Conservation (phyloP, 1,140 invertebrate genomes). For the Tetramorium parvispinum region DNA sequence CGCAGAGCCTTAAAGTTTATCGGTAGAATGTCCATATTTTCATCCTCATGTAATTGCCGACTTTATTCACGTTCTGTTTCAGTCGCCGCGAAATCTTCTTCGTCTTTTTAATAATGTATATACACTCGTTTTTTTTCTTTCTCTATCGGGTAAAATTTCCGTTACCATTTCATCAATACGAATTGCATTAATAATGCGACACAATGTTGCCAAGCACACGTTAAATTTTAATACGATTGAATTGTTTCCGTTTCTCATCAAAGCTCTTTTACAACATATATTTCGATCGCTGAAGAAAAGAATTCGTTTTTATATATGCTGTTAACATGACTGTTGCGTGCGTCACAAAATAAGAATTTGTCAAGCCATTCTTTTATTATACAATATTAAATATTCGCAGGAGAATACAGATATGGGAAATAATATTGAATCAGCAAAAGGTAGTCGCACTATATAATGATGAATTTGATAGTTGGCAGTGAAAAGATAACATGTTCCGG, state of each 20-base stretch:
- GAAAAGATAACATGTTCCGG: background rate
- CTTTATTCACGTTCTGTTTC: background rate
- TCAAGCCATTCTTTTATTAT: background rate
- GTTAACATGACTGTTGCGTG: background rate
- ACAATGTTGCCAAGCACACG: background rate
- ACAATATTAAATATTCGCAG: background rate
- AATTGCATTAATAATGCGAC: slow-evolving; percentile 1
- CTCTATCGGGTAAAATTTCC: background rate
- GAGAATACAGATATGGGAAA: background rate
- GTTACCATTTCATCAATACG: background rate
- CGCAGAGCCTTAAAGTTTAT: slow-evolving; percentile 29
- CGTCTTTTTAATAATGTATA: slow-evolving; percentile 7
- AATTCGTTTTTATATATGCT: background rate
- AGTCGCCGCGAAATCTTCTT: background rate
- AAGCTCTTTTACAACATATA: background rate
- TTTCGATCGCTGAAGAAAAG: background rate
- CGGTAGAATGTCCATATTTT: slow-evolving; percentile 31
- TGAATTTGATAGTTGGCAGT: background rate
- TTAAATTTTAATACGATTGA: slow-evolving; percentile 32
- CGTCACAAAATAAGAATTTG: background rate
- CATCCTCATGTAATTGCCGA: background rate
- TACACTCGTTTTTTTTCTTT: background rate
- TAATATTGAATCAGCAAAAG: background rate
- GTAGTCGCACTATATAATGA: background rate
- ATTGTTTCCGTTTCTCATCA: background rate